phyloP scores from a whole-genome alignment of 2,888 invertebrate genomes.

The Andrena chrysosceles region DNA sequence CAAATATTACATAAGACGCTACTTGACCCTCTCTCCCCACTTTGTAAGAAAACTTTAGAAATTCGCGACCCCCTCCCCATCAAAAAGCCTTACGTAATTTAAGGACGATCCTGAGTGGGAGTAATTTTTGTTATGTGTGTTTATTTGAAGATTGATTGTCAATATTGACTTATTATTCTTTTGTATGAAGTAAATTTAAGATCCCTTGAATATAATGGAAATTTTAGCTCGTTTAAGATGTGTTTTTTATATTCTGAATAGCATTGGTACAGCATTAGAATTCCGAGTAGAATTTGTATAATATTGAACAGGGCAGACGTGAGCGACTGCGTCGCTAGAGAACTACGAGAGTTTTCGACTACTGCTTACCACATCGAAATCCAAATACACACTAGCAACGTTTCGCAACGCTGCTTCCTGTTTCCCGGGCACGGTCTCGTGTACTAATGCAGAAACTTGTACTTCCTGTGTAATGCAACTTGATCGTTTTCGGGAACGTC shows the following conservation, averaged over 20 bases:
- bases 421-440: slow-evolving; percentile 74
- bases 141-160: too few relatives aligned
- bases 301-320: slow-evolving; percentile 29
- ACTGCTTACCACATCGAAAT: slow-evolving; percentile 73
- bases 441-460: slow-evolving; percentile 73
- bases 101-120: too few relatives aligned
- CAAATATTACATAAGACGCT: too few relatives aligned
- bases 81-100: too few relatives aligned
- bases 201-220: too few relatives aligned
- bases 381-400: slow-evolving; percentile 72
- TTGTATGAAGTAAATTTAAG: too few relatives aligned
- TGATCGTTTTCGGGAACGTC: slow-evolving; percentile 75
- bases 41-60: too few relatives aligned
- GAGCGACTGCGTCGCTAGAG: slow-evolving; percentile 37
- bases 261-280: not conserved
- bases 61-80: too few relatives aligned
- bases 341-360: slow-evolving; percentile 58
- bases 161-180: too few relatives aligned
- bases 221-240: not conserved
- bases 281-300: not conserved
- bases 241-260: not conserved
- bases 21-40: too few relatives aligned
- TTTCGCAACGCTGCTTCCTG: slow-evolving; percentile 80
- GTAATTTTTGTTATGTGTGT: too few relatives aligned
- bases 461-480: slow-evolving; percentile 78